These are phyloP conservation scores for Sarcophaga variegata DNA, from an alignment of 2,888 invertebrate genomes.

Conservation along the genomic window DNA sequence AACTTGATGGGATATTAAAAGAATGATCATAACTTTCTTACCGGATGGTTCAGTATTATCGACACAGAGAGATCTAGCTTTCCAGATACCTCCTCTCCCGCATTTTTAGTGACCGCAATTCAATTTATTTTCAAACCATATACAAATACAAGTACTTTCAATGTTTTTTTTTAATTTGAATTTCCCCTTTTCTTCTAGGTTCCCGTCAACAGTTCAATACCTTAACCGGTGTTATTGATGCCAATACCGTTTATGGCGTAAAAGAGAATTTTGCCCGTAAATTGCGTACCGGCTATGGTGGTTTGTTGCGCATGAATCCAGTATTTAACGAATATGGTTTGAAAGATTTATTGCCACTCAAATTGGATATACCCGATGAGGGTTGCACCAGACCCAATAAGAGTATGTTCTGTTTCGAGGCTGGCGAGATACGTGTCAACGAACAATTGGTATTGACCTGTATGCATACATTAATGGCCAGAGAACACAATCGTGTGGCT, in stretches of 20 bases:
- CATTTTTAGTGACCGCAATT: background rate
- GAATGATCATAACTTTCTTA: too few relatives aligned
- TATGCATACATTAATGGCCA: conserved; percentile 95
- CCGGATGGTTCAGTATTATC: too few relatives aligned
- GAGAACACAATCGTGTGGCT: conserved; percentile 95
- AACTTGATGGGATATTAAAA: too few relatives aligned
- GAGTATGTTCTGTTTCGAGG: conserved; percentile 96
- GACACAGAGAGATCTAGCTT: too few relatives aligned
- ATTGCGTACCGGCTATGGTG: conserved; percentile 91
- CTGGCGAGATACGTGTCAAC: conserved; percentile 95
- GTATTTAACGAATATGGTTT: conserved; percentile 93
- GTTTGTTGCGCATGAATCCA: conserved; percentile 93
- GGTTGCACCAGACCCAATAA: conserved; percentile 94
- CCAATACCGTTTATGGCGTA: conserved; percentile 94
- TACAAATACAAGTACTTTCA: too few relatives aligned
- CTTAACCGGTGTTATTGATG: conserved; percentile 92
- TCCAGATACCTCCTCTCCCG: background rate
- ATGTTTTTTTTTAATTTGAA: too few relatives aligned
- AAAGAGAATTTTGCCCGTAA: conserved; percentile 91
- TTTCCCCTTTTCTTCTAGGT: conserved; percentile 82
- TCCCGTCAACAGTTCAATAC: conserved; percentile 93
- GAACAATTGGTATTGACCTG: conserved; percentile 94
- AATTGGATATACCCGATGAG: conserved; percentile 94
- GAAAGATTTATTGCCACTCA: conserved; percentile 93
- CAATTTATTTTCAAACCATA: too few relatives aligned